These are phyloP conservation scores for Azorinus chamasolen DNA, from an alignment of 2,888 invertebrate genomes.

Conservation along the genomic window DNA sequence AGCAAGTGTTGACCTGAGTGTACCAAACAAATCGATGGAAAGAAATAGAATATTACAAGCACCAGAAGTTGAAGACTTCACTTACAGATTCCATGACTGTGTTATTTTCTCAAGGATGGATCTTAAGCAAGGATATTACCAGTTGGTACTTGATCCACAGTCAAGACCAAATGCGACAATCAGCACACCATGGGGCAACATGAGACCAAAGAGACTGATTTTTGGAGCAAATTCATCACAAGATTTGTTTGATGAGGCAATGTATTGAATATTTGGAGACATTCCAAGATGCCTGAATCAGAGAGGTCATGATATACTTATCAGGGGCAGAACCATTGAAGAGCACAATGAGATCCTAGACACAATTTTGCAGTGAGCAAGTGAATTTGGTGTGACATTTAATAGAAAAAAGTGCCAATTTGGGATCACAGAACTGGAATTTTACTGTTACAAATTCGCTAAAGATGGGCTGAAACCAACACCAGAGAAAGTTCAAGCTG, in stretches of 20 bases:
- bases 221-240: too few species aligned
- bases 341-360: conserved; percentile 32
- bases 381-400: conserved; percentile 12
- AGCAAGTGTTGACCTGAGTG: too few species aligned
- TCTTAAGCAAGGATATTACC: conserved; percentile 2
- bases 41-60: conserved; percentile 33
- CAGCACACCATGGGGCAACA: too few species aligned
- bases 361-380: conserved; percentile 27
- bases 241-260: conserved; percentile 38
- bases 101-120: too few species aligned
- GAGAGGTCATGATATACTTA: too few species aligned
- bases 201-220: too few species aligned
- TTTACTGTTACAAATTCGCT: conserved; percentile 22
- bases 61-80: conserved; percentile 42
- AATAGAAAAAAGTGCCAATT: conserved; percentile 19
- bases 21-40: too few species aligned
- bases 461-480: conserved; percentile 28
- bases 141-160: neutral
- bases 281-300: conserved; percentile 30
- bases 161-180: too few species aligned
- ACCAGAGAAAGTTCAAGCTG: conserved; percentile 26
- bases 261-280: conserved; percentile 42
- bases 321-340: conserved; percentile 14
- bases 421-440: conserved; percentile 15
- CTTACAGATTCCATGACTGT: conserved; percentile 31